These are phyloP conservation scores for Volucella bombylans DNA, from an alignment of 2,888 invertebrate genomes.

Conservation along the genomic window DNA sequence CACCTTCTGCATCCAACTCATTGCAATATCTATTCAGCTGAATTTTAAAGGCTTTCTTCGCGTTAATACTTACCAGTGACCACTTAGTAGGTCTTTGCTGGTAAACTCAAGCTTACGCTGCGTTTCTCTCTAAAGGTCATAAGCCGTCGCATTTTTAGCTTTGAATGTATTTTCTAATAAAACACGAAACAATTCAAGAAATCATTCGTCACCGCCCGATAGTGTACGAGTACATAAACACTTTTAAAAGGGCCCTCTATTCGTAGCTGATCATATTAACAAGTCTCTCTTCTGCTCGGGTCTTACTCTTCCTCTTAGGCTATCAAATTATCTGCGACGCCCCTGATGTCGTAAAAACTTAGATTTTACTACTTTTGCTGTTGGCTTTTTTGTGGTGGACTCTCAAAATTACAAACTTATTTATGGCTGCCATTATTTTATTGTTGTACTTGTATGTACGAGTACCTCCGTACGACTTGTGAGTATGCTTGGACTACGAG, in stretches of 20 bases:
- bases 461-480: conserved; percentile 31
- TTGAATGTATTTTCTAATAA: conserved; percentile 10
- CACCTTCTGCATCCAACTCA: too few relatives aligned
- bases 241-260: conserved; percentile 35
- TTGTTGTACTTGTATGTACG: conserved; percentile 35
- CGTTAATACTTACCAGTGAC: too few relatives aligned
- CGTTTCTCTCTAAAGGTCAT: too few relatives aligned
- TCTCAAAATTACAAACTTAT: conserved; percentile 71
- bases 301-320: not conserved
- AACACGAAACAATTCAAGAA: conserved; percentile 2
- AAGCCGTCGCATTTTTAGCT: not conserved
- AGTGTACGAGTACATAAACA: conserved; percentile 46
- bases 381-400: conserved; percentile 58
- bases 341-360: conserved; percentile 67
- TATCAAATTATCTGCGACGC: conserved; percentile 41
- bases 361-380: conserved; percentile 63
- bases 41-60: too few relatives aligned
- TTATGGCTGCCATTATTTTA: conserved; percentile 74
- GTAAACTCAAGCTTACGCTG: too few relatives aligned
- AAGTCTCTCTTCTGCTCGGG: not conserved
- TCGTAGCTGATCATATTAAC: conserved; percentile 40
- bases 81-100: too few relatives aligned
- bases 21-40: too few relatives aligned
- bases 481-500: conserved; percentile 17
- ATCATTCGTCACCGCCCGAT: conserved; percentile 28